A percentile compares a stretch with the other conserved stretches of the same genome.
Evolutionary conservation across 1,140 invertebrate genomes (phyloP).

Genomic region (Bathynomus jamesi): DNA sequence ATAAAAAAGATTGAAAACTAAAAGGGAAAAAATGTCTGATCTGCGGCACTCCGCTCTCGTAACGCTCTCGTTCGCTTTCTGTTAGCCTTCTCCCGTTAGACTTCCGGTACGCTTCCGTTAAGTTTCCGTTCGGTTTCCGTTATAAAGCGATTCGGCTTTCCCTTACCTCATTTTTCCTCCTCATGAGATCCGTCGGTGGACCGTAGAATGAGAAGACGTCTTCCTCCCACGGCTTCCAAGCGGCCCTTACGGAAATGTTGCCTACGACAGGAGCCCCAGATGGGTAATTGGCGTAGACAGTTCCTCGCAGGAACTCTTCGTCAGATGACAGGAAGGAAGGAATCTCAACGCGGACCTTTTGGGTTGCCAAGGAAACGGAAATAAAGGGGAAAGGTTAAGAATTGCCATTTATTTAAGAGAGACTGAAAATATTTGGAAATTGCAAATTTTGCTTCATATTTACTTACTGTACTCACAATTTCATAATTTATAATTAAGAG

Average conservation of each 20-base stretch:
- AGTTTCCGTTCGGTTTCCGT: no score
- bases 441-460: no score
- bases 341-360: slow-evolving; percentile 92
- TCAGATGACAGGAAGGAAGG: slow-evolving; percentile 84
- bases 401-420: no score
- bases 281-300: slow-evolving; percentile 88
- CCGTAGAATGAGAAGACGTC: neutral
- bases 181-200: neutral
- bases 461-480: no score
- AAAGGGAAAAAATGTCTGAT: no score
- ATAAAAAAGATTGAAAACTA: no score
- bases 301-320: slow-evolving; percentile 71
- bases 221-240: neutral
- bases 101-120: neutral
- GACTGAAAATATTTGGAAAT: no score
- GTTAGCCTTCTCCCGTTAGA: neutral
- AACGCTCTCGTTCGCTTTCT: no score
- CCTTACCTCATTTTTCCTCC: neutral
- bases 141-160: neutral
- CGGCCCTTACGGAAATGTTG: slow-evolving; percentile 17
- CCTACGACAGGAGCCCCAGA: slow-evolving; percentile 61
- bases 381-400: no score
- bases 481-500: no score
- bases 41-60: no score
- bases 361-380: no score